Evolutionary conservation across 2,797 vertebrate genomes (phyloP), one percentile per base, ranked within the genome.

Genomic region (Perodicticus potto): DNA sequence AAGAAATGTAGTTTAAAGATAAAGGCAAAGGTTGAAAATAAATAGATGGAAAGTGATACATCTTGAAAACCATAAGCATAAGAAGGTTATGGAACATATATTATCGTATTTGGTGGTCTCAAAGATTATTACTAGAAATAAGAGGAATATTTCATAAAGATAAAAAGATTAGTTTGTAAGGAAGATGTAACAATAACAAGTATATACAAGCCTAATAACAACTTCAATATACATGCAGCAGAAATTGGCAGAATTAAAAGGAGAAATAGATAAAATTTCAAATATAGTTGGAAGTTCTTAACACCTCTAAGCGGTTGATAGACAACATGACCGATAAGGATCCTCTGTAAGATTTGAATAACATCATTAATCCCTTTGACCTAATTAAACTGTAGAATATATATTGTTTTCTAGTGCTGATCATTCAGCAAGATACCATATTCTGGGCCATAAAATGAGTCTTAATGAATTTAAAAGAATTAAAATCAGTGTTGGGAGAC

Each of bases 381-480:
- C 25, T 92, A 78, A 92, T 43, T 92, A 86, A 93, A 20, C 63
- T 81, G 67, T 93, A 74, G 72, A 82, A 85, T 7, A 55, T 40
- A 82, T 45, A 69, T 87, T 82, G 81, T 94, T 89, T 91, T 89
- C 43, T 91, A 65, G n/a, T 72, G 45, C n/a, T 91, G 16, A 73
- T 95, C 37, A 80, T 87, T 95, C 37, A 84, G n/a, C 77, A 88
- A 93, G 3, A 57, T 17, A 32, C 55, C 29, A 40, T 83, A 37
- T 88, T 89, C 49, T 83, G 74, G 43, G n/a, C n/a, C n/a, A 73
- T 78, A 69, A 93, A 83, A 40, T 25, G 32, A 86, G 11, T 86
- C 76, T 85, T 93, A 93, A 73, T 83, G 43, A 89, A 92, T 86
- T 86, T 80, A 89, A 89, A 92, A 87, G 13, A 7, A 43, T 78